A percentile compares a stretch with the other conserved stretches of the same genome.
phyloP scores from a whole-genome alignment of 30 jellyfish, hydroid and myxozoan genomes.

The Turritopsis dohrnii region DNA sequence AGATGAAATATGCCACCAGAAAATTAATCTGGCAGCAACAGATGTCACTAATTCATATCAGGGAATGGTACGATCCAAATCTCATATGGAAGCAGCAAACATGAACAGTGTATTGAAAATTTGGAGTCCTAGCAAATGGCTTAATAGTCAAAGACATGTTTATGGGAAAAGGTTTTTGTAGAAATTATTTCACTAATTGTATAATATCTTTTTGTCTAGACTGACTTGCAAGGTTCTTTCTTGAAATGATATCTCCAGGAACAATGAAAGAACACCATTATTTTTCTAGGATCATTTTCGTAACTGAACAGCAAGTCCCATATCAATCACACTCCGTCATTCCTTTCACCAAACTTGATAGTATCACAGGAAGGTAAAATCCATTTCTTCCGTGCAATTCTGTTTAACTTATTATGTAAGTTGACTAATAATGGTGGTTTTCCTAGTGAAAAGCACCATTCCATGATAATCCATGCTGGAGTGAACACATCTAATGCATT shows the following conservation, averaged over 20 bases:
- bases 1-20: conserved; percentile 16
- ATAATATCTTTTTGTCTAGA: no score
- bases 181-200: no score
- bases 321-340: conserved; percentile 49
- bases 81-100: conserved; percentile 12
- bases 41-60: neutral
- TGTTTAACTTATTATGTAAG: neutral
- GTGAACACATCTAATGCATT: conserved; percentile 19
- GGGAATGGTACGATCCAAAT: conserved; percentile 4
- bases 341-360: conserved; percentile 51
- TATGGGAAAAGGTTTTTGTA: conserved; percentile 30
- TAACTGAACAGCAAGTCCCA: conserved; percentile 47
- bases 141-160: neutral
- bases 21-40: neutral
- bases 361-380: conserved; percentile 15
- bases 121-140: neutral
- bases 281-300: conserved; percentile 46
- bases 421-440: conserved; percentile 1
- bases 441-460: conserved; percentile 30
- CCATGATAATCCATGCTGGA: neutral
- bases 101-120: neutral
- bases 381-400: neutral
- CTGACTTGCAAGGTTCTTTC: no score
- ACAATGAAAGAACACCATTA: no score
- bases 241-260: no score